phyloP scores from a whole-genome alignment of 2,888 invertebrate species.

The Euclidia mi region DNA sequence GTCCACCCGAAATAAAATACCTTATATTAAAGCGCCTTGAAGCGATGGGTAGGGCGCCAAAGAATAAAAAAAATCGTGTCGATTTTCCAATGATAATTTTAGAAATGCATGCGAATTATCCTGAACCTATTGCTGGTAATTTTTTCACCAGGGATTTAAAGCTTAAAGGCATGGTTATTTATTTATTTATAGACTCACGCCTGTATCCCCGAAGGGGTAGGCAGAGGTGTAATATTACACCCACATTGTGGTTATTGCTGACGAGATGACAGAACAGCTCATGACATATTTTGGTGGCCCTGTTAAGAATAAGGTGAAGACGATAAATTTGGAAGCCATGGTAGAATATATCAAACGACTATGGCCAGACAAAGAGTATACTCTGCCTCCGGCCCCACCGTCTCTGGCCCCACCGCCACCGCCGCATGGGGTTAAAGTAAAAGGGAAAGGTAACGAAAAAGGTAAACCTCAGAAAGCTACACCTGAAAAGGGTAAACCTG shows the following conservation, averaged over 20 bases:
- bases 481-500: no score
- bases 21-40: conserved; percentile 64
- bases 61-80: conserved; percentile 53
- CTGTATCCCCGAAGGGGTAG: no score
- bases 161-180: conserved; percentile 40
- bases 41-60: conserved; percentile 52
- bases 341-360: conserved; percentile 67
- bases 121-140: conserved; percentile 40
- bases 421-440: not conserved
- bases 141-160: conserved; percentile 51
- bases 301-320: not conserved
- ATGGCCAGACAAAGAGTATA: conserved; percentile 69
- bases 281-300: conserved; percentile 58
- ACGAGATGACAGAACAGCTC: conserved; percentile 57
- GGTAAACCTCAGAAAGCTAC: no score
- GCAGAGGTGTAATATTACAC: no score
- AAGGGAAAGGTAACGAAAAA: conserved; percentile 29
- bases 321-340: conserved; percentile 41
- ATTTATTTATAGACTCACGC: no score
- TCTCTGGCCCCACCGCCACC: no score
- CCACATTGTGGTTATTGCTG: no score
- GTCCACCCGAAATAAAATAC: conserved; percentile 53
- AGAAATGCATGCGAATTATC: conserved; percentile 30
- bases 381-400: conserved; percentile 64
- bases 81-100: conserved; percentile 63